phyloP scores from a whole-genome alignment of 2,113 vertebrate genomes.

The Hyperopisus bebe region DNA sequence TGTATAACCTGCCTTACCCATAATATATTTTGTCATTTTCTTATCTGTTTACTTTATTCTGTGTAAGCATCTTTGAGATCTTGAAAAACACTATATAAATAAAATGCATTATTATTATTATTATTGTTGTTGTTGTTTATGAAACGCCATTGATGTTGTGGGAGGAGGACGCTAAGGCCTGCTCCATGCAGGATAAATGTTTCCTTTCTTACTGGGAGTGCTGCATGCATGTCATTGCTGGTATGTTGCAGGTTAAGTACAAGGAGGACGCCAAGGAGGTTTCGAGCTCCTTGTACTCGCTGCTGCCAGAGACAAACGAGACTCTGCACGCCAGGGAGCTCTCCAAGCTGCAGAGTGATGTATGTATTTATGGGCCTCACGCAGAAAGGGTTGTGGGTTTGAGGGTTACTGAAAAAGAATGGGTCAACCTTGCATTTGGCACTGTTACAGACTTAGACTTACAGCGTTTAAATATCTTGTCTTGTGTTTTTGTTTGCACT shows the following conservation, averaged over 20 bases:
- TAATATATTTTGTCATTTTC: background rate
- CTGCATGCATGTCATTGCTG: background rate
- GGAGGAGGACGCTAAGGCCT: background rate
- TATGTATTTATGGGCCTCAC: constrained; percentile 31
- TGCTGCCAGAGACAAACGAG: constrained; percentile 72
- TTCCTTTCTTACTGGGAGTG: background rate
- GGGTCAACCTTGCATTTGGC: background rate
- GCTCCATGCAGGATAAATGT: background rate
- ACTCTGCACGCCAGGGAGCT: constrained; percentile 70
- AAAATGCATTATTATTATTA: background rate
- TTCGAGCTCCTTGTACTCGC: constrained; percentile 63
- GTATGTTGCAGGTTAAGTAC: constrained; percentile 65
- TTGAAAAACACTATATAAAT: background rate
- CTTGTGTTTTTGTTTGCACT: background rate
- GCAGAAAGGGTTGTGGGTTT: background rate
- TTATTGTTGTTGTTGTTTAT: background rate
- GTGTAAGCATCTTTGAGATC: background rate
- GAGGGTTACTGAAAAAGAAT: background rate
- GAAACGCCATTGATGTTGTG: background rate
- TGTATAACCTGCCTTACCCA: background rate
- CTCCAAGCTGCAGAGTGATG: constrained; percentile 70
- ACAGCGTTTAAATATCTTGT: background rate
- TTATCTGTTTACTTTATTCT: background rate
- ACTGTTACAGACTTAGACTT: background rate
- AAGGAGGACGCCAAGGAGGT: constrained; percentile 62